Percentiles rank a stretch among this genome's conserved stretches.
Conservation (phyloP, 37 sponge, comb jelly and placozoan genomes). For the Crambe crambe region DNA sequence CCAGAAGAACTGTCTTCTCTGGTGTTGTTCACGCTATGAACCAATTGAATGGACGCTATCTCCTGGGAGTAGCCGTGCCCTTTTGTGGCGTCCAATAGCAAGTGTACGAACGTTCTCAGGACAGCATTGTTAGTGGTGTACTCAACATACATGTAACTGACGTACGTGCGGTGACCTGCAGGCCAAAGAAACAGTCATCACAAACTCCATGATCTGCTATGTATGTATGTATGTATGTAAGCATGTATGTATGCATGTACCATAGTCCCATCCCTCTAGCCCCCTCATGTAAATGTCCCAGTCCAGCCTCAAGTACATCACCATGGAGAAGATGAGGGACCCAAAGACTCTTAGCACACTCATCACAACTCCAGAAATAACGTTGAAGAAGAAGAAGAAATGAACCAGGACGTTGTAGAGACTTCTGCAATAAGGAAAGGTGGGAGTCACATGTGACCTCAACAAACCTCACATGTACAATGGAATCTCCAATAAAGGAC, state of each 20-base stretch:
- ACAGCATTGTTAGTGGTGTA: constrained; percentile 23
- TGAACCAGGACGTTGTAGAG: constrained; percentile 22
- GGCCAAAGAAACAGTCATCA: too few relatives aligned
- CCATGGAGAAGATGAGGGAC: constrained; percentile 36
- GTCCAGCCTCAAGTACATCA: constrained; percentile 49
- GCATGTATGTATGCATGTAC: too few relatives aligned
- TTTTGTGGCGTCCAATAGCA: too few relatives aligned
- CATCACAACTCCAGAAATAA: constrained; percentile 40
- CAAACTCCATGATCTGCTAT: too few relatives aligned
- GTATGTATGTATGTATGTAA: too few relatives aligned
- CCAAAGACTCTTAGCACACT: constrained; percentile 43
- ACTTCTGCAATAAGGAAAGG: constrained; percentile 13
- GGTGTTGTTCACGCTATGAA: too few relatives aligned
- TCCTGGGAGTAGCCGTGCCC: too few relatives aligned
- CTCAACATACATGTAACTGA: constrained; percentile 33
- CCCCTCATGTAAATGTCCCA: constrained; percentile 63
- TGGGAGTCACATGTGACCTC: background rate
- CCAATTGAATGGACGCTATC: too few relatives aligned
- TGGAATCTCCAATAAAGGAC: background rate
- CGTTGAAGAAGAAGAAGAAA: constrained; percentile 45
- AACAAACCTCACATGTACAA: background rate
- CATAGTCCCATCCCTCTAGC: constrained; percentile 62
- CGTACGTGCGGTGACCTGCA: constrained; percentile 29
- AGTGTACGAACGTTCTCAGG: constrained; percentile 14
- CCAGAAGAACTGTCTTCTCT: too few relatives aligned